phyloP scores from a whole-genome alignment of 2,113 vertebrate genomes.

The Cyphomyrus discorhynchus region DNA sequence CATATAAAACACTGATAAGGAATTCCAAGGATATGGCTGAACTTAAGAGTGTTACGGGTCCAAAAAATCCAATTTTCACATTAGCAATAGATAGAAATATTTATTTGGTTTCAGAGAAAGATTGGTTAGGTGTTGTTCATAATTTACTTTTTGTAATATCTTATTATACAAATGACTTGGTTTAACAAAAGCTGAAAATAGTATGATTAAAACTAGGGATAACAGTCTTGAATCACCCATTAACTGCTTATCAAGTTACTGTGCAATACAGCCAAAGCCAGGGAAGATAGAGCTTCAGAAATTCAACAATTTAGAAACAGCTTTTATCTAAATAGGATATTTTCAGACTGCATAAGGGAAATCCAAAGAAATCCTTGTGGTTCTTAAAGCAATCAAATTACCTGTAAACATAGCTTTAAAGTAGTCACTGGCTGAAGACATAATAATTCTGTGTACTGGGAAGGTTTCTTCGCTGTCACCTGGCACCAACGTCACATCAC shows the following conservation, averaged over 20 bases:
- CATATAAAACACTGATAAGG: not conserved
- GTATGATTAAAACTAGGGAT: not conserved
- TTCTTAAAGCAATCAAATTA: conserved; percentile 21
- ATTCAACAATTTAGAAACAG: not conserved
- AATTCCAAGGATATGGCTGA: not conserved
- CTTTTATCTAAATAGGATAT: not conserved
- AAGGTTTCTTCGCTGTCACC: conserved; percentile 61
- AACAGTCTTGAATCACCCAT: not conserved
- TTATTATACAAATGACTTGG: not conserved
- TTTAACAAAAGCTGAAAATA: not conserved
- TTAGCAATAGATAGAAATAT: not conserved
- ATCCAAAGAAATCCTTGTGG: not conserved
- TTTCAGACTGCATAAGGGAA: not conserved
- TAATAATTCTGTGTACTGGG: conserved; percentile 65
- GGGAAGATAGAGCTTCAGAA: not conserved
- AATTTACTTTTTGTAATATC: not conserved
- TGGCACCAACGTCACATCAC: conserved; percentile 63
- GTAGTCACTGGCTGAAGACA: conserved; percentile 71
- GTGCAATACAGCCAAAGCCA: not conserved
- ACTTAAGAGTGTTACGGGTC: not conserved
- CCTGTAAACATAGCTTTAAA: conserved; percentile 76
- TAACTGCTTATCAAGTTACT: not conserved
- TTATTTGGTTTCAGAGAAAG: not conserved
- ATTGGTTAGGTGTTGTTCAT: not conserved
- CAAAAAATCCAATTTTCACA: not conserved